These are phyloP conservation scores for Megaustenia siamemsis DNA, from an alignment of 2,888 invertebrate genomes.

Conservation along the genomic window DNA sequence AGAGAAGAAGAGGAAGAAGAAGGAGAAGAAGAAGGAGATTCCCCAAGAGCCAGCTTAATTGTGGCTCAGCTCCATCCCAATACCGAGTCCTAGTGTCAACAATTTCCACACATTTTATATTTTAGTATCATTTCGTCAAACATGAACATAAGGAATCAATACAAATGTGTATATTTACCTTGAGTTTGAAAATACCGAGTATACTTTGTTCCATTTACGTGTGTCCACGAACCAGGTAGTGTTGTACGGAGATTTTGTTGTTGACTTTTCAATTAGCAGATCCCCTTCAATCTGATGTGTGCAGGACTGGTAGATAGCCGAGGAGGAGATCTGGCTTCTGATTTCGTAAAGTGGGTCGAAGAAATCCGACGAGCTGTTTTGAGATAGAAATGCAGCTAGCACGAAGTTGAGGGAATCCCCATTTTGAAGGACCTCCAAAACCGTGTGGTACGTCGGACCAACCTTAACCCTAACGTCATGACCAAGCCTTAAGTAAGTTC, in stretches of 20 bases:
- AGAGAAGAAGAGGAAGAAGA: no score
- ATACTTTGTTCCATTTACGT: constrained; percentile 14
- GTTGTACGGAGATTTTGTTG: neutral
- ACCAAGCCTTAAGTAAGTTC: constrained; percentile 8
- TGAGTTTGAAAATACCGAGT: constrained; percentile 30
- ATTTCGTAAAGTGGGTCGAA: constrained; percentile 11
- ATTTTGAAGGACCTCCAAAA: constrained; percentile 10
- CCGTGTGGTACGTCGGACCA: neutral
- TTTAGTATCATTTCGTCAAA: no score
- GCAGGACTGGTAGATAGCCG: neutral
- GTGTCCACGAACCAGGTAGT: constrained; percentile 29
- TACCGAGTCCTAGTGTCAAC: no score
- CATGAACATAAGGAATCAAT: no score
- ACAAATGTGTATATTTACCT: no score
- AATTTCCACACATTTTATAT: no score
- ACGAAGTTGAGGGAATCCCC: neutral
- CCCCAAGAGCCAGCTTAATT: no score
- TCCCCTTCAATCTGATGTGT: constrained; percentile 29
- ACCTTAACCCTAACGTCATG: constrained; percentile 1
- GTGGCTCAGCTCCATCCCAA: no score
- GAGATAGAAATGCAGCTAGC: neutral
- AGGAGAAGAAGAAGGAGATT: no score
- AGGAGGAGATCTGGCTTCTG: constrained; percentile 1
- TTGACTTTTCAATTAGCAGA: neutral
- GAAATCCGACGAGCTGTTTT: neutral